Evolutionary conservation across 2,113 vertebrate species (phyloP), one percentile per base, ranked within the genome.

Genomic region (Rhinolophus ferrumequinum): DNA sequence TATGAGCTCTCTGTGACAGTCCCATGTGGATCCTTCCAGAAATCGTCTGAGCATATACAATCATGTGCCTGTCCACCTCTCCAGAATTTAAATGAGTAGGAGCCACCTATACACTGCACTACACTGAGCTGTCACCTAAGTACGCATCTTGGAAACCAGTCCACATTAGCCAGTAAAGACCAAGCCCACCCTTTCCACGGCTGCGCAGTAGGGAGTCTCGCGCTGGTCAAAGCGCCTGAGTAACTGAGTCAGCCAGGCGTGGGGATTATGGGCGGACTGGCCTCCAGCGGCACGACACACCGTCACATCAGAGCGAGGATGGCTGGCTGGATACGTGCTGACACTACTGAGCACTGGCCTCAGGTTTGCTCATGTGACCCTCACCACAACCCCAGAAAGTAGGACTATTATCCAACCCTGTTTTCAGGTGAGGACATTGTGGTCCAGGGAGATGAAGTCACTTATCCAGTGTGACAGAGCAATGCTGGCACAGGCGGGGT

Each of bases 111-210:
- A 5, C 35, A 47, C 15, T 44, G 15, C 38, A 9, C 19, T 21
- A 38, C 28, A 6, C 41, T 38, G 3, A 2, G 18, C 35, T 62
- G 11, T 19, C 16, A 22, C 47, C 41, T 35, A n/a, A 4, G 44
- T 11, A 15, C 2, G 2, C 28, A 3, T 28, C 56, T 38, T 6
- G 6, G 33, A 35, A 26, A 13, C 2, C 0, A 47, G 2, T 16
- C 15, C 41, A 2, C 60, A 5, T 19, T 16, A 47, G 22, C 26
- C 47, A 8, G 2, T 2, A 13, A 19, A 62, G n/a, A 52, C 1
- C 10, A 1, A 6, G 8, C 13, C 83, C 52, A 24, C 21, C 21
- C 38, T 3, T 44, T 4, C 28, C 10, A 0, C 0, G 13, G 50
- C 26, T 24, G 13, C 41, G 18, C 1, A 35, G 19, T 8, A 47